These are phyloP conservation scores for Capreolus pygargus DNA, from an alignment of 2,113 vertebrate genomes.

Conservation along the genomic window DNA sequence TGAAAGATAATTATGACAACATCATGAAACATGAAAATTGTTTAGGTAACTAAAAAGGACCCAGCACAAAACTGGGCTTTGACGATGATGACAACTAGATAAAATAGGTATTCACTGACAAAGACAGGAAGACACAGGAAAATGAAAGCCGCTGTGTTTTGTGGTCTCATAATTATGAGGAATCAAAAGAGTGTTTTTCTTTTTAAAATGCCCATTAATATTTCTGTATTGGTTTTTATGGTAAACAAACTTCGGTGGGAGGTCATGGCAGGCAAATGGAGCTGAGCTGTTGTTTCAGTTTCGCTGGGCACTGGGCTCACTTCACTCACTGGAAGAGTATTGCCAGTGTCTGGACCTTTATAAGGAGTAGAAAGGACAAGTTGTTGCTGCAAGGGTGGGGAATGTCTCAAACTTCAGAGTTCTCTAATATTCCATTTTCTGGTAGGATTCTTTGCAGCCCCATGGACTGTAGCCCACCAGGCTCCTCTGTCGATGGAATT, in stretches of 20 bases:
- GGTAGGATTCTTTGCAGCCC: background rate
- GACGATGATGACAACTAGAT: background rate
- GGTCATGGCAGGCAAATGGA: background rate
- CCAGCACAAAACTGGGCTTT: background rate
- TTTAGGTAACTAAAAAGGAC: background rate
- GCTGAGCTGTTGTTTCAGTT: background rate
- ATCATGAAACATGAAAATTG: background rate
- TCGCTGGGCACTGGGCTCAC: background rate
- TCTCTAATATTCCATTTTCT: background rate
- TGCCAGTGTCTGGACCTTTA: background rate
- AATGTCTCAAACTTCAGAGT: background rate
- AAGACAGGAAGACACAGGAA: background rate
- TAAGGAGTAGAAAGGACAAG: background rate
- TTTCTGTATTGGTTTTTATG: background rate
- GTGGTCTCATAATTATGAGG: background rate
- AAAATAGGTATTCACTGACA: background rate
- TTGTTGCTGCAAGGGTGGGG: rapidly evolving
- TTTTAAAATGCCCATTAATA: background rate
- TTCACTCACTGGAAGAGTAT: background rate
- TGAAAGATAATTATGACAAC: conserved; percentile 1
- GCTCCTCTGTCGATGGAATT: background rate
- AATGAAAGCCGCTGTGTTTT: background rate
- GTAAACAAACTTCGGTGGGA: background rate
- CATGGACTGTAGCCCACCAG: background rate
- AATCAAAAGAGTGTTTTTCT: background rate